Evolutionary conservation across 2,113 vertebrate genomes (phyloP), one percentile per base, ranked within the genome.

Genomic region (Tetrao urogallus): DNA sequence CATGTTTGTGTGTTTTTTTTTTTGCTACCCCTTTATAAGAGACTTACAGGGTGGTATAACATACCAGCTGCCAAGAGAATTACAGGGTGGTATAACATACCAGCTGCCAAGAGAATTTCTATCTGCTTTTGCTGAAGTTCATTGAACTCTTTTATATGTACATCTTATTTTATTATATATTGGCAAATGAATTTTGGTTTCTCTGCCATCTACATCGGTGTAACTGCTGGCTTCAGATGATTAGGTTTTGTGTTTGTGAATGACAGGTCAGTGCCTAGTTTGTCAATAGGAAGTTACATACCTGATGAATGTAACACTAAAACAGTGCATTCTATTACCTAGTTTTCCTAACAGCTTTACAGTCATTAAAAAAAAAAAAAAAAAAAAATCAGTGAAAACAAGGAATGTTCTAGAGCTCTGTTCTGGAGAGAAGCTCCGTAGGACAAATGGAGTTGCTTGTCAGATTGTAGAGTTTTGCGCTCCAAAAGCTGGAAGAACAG

Each of bases 91-190:
- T 75, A 4, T 94, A 90, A 34, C 52, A 2, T 30, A 96, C 87
- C 27, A 90, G 66, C 78, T 89, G 58, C 83, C 86, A 74, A 82
- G 94, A 96, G 77, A 94, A 82, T 91, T 90, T 74, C n/a, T 92
- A 73, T 81, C 36, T 64, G 3, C 54, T 96, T 58, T 87, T 91
- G 70, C 87, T 93, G 76, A 34, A 91, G 54, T 11, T 8, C 10
- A 43, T n/a, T 66, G 85, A 65, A 38, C 1, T 14, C 52, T 34
- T 87, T 76, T 63, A 10, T 17, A 20, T 8, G 28, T 18, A 7
- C 11, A 34, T 74, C 15, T 4, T 38, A 28, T 90, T 94, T 96
- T 81, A 74, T 75, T 90, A 36, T 7, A 17, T 48, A 85, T 40
- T 90, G 77, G 30, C 78, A 84, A 34, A 77, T 27, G 27, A 52